phyloP scores from a whole-genome alignment of 2,113 vertebrate species.

The Corydoras sp. region DNA sequence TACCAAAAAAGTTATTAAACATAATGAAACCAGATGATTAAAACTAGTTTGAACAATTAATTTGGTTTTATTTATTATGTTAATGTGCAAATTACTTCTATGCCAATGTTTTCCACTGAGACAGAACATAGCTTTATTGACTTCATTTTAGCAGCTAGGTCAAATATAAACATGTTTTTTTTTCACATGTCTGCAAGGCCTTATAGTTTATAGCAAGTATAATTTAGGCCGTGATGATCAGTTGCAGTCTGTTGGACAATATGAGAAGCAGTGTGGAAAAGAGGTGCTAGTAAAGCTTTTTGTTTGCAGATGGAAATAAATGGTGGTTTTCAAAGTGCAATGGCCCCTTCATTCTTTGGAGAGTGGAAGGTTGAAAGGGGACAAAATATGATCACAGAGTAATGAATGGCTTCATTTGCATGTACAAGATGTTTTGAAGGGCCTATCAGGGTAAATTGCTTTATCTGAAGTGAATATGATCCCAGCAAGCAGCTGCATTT shows the following conservation, averaged over 20 bases:
- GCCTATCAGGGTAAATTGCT: constrained; percentile 59
- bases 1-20: no score
- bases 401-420: constrained; percentile 58
- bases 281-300: neutral
- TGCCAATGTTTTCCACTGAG: no score
- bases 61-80: no score
- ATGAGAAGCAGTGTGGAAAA: neutral
- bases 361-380: constrained; percentile 9
- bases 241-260: neutral
- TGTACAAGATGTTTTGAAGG: constrained; percentile 51
- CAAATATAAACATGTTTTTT: no score
- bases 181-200: no score
- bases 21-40: no score
- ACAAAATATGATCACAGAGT: constrained; percentile 41
- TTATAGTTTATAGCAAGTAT: no score
- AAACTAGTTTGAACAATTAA: no score
- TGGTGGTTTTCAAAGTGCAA: constrained; percentile 37
- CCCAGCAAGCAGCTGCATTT: constrained; percentile 44
- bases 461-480: constrained; percentile 52
- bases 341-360: constrained; percentile 37
- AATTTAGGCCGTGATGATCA: no score
- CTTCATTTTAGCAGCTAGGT: no score
- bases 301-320: neutral
- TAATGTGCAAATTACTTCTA: no score
- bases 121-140: no score